phyloP scores from a whole-genome alignment of 2,797 vertebrate genomes.

The Girardinus metallicus region DNA sequence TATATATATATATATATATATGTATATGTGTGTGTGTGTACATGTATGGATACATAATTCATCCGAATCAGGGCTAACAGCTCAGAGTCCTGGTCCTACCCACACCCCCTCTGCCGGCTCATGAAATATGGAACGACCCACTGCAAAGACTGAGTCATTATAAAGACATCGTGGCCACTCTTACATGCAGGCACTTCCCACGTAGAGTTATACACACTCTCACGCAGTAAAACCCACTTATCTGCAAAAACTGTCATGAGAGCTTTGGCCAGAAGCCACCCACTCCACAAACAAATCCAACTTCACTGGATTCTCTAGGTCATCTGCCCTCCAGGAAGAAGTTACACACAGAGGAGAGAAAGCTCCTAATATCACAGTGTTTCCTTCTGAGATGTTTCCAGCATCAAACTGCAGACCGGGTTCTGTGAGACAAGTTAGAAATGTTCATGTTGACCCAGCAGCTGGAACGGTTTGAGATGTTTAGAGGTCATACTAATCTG shows the following conservation, averaged over 20 bases:
- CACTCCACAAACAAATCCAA: conserved; percentile 51
- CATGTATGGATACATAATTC: too few relatives aligned
- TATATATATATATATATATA: too few relatives aligned
- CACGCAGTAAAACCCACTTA: conserved; percentile 6
- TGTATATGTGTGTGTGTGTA: too few relatives aligned
- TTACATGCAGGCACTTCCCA: conserved; percentile 61
- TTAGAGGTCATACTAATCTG: conserved; percentile 13
- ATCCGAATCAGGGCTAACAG: conserved; percentile 18
- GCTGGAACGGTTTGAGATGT: conserved; percentile 4
- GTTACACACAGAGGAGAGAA: conserved; percentile 10
- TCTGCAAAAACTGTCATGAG: conserved; percentile 47
- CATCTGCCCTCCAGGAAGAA: conserved; percentile 34
- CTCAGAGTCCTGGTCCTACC: conserved; percentile 27
- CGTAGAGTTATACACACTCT: conserved; percentile 24
- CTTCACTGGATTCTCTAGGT: conserved; percentile 50
- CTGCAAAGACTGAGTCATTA: conserved; percentile 62
- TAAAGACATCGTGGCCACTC: conserved; percentile 56
- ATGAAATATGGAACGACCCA: conserved; percentile 57
- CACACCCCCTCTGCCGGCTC: conserved; percentile 20
- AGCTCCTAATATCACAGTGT: conserved; percentile 16
- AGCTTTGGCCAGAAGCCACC: conserved; percentile 51
- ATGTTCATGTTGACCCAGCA: background rate
- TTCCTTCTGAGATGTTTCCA: conserved; percentile 18
- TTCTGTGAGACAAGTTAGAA: background rate
- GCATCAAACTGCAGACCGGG: conserved; percentile 1